Evolutionary conservation across 2,113 vertebrate genomes (phyloP).

Genomic region (Hypanus sabinus): DNA sequence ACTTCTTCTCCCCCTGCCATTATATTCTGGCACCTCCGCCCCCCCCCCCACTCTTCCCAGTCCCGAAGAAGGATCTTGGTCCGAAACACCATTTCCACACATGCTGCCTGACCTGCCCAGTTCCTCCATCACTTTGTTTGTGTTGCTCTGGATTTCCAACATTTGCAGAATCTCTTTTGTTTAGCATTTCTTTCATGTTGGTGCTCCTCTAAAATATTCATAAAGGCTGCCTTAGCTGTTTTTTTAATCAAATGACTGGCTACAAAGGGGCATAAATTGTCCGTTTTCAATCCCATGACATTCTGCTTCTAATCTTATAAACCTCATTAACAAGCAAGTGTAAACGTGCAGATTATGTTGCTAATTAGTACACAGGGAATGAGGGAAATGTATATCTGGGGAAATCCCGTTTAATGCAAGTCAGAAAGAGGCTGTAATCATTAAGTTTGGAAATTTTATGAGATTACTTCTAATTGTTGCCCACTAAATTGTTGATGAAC

Average conservation of each 20-base stretch:
- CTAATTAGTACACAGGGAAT: slow-evolving; percentile 29
- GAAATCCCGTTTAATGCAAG: background rate
- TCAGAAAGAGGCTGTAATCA: background rate
- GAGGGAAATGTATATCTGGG: background rate
- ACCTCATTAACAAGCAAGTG: slow-evolving; percentile 1
- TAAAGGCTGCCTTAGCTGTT: background rate
- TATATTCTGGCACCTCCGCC: too few relatives aligned
- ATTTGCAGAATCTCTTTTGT: too few relatives aligned
- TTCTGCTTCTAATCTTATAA: background rate
- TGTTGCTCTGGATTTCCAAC: too few relatives aligned
- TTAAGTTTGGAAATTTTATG: slow-evolving; percentile 6
- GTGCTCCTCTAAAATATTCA: slow-evolving; percentile 21
- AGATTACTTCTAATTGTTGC: background rate
- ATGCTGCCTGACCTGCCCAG: too few relatives aligned
- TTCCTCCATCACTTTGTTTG: too few relatives aligned
- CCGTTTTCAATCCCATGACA: slow-evolving; percentile 1
- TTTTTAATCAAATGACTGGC: background rate
- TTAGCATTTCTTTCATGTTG: slow-evolving; percentile 20
- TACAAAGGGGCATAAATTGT: background rate
- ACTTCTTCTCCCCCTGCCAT: too few relatives aligned
- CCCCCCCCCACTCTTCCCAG: too few relatives aligned
- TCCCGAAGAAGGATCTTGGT: too few relatives aligned
- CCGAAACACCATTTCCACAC: too few relatives aligned
- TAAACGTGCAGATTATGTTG: slow-evolving; percentile 7
- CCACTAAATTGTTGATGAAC: background rate